A percentile compares a stretch with the other conserved stretches of the same genome.
phyloP scores from a whole-genome alignment of 2,888 invertebrate genomes.

The Stenolophus ochropezus region DNA sequence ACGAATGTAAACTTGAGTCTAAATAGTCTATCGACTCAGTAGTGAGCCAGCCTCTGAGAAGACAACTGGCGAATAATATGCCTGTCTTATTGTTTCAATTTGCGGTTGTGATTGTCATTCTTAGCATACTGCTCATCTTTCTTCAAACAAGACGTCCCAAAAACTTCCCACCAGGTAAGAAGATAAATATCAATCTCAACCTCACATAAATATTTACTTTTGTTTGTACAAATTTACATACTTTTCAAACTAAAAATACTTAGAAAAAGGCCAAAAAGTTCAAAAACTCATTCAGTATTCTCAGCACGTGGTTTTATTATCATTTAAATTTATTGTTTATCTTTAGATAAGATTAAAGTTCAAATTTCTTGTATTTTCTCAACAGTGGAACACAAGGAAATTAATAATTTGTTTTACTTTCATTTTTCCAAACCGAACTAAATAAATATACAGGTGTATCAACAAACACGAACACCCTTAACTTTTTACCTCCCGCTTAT shows the following conservation, averaged over 20 bases:
- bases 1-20: too few relatives aligned
- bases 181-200: not conserved
- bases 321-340: too few relatives aligned
- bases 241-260: not conserved
- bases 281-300: not conserved
- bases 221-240: not conserved
- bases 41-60: not conserved
- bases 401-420: too few relatives aligned
- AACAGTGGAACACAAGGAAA: too few relatives aligned
- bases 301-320: not conserved
- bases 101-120: not conserved
- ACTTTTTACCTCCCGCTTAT: too few relatives aligned
- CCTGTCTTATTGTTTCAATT: not conserved
- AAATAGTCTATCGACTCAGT: not conserved
- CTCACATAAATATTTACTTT: not conserved
- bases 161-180: constrained; percentile 67
- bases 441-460: too few relatives aligned
- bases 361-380: too few relatives aligned
- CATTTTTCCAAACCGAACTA: too few relatives aligned
- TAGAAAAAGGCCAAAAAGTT: not conserved
- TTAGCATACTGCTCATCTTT: not conserved
- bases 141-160: constrained; percentile 62
- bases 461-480: too few relatives aligned
- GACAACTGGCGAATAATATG: not conserved
- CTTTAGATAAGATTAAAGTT: too few relatives aligned